phyloP scores from a whole-genome alignment of 2,888 invertebrate species.

The Perithous albicinctus region DNA sequence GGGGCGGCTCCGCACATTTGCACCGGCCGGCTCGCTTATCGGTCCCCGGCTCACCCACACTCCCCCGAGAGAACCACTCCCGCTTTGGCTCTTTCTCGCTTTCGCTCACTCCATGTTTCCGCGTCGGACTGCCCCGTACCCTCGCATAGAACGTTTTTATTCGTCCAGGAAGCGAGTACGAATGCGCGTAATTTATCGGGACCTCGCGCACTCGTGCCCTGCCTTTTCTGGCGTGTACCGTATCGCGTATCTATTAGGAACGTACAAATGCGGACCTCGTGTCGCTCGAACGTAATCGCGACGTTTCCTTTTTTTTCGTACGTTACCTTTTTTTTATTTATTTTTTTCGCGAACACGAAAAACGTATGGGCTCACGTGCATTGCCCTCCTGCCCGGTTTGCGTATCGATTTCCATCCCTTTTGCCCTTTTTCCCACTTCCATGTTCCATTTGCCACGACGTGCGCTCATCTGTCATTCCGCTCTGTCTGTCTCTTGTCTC shows the following conservation, averaged over 20 bases:
- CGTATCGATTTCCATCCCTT: slow-evolving; percentile 76
- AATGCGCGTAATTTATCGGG: slow-evolving; percentile 69
- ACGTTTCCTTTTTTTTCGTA: slow-evolving; percentile 57
- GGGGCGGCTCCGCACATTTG: slow-evolving; percentile 56
- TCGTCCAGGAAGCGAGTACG: slow-evolving; percentile 71
- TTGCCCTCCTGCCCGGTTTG: slow-evolving; percentile 71
- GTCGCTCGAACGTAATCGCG: slow-evolving; percentile 65
- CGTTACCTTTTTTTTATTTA: slow-evolving; percentile 35
- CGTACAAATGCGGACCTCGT: slow-evolving; percentile 68
- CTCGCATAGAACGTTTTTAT: slow-evolving; percentile 66
- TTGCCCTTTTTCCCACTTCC: slow-evolving; percentile 56
- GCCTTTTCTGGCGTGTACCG: slow-evolving; percentile 59
- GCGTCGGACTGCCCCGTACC: slow-evolving; percentile 51
- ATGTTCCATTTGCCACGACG: slow-evolving; percentile 48
- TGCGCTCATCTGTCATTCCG: slow-evolving; percentile 43
- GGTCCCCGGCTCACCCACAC: slow-evolving; percentile 36
- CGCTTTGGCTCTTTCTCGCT: slow-evolving; percentile 28
- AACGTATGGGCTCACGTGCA: slow-evolving; percentile 52
- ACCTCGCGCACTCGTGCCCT: slow-evolving; percentile 53
- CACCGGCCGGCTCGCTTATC: slow-evolving; percentile 67
- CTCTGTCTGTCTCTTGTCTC: slow-evolving; percentile 25
- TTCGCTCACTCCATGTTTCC: slow-evolving; percentile 43
- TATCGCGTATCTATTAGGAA: slow-evolving; percentile 67
- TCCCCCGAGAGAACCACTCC: slow-evolving; percentile 22
- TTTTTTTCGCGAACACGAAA: slow-evolving; percentile 59